phyloP scores from a whole-genome alignment of 2,113 vertebrate genomes.

The Madoqua kirkii region DNA sequence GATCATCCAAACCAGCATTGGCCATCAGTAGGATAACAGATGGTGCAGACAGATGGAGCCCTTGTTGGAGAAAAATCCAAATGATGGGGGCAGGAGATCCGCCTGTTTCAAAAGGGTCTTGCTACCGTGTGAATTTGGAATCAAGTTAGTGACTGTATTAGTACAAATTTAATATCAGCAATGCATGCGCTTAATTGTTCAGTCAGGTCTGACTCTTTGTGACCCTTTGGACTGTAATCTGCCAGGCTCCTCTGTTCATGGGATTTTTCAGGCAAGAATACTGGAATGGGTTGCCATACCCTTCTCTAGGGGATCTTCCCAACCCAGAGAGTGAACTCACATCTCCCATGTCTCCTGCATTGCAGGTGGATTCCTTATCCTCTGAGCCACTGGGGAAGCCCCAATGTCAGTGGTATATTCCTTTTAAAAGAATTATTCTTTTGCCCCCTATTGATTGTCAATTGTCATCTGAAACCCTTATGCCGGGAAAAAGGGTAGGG shows the following conservation, averaged over 20 bases:
- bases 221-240: background rate
- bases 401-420: fast-evolving
- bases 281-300: background rate
- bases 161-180: too few species aligned
- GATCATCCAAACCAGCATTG: background rate
- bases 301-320: background rate
- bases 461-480: background rate
- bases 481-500: background rate
- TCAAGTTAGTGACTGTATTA: background rate
- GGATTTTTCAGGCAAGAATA: background rate
- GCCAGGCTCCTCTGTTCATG: background rate
- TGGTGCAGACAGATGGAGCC: background rate
- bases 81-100: background rate
- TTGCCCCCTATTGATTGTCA: background rate
- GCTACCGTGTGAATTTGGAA: background rate
- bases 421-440: background rate
- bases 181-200: fast-evolving
- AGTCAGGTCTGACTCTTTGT: fast-evolving
- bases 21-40: background rate
- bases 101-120: background rate
- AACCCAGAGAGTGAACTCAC: fast-evolving
- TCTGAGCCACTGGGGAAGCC: background rate
- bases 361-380: background rate
- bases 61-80: background rate
- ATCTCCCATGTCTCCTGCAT: background rate